phyloP scores from a whole-genome alignment of 2,888 invertebrate species.

The Boloria euphrosyne region DNA sequence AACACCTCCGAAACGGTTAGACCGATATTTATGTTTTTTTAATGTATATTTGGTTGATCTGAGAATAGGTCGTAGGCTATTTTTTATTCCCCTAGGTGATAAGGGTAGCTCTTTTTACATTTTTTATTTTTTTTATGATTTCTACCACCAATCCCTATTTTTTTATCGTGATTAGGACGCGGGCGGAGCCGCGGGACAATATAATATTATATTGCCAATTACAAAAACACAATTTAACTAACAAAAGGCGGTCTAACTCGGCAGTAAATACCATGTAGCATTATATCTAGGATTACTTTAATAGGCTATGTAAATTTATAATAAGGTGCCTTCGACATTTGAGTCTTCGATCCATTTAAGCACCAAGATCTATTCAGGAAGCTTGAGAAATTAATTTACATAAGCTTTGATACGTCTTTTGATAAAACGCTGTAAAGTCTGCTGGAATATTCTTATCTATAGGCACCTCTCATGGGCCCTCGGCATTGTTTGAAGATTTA shows the following conservation, averaged over 20 bases:
- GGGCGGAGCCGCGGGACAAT: too few species aligned
- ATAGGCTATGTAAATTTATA: conserved; percentile 56
- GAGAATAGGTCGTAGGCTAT: too few species aligned
- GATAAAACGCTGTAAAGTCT: conserved; percentile 57
- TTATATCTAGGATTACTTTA: conserved; percentile 38
- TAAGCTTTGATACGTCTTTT: conserved; percentile 67
- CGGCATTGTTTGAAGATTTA: conserved; percentile 62
- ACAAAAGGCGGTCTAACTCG: not conserved
- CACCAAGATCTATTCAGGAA: conserved; percentile 57
- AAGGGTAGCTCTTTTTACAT: too few species aligned
- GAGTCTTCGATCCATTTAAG: conserved; percentile 54
- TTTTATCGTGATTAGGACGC: too few species aligned
- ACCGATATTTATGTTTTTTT: too few species aligned
- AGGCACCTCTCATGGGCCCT: conserved; percentile 47
- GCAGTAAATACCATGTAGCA: conserved; percentile 19
- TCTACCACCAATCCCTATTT: too few species aligned
- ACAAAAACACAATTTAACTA: not conserved
- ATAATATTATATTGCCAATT: too few species aligned
- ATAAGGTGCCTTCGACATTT: conserved; percentile 49
- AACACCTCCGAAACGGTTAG: too few species aligned
- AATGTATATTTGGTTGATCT: too few species aligned
- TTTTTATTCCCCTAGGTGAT: too few species aligned
- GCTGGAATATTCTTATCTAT: conserved; percentile 58
- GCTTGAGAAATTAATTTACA: conserved; percentile 73
- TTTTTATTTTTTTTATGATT: too few species aligned